Conservation (phyloP, 2,888 invertebrate genomes). For the Terebella lapidaria region DNA sequence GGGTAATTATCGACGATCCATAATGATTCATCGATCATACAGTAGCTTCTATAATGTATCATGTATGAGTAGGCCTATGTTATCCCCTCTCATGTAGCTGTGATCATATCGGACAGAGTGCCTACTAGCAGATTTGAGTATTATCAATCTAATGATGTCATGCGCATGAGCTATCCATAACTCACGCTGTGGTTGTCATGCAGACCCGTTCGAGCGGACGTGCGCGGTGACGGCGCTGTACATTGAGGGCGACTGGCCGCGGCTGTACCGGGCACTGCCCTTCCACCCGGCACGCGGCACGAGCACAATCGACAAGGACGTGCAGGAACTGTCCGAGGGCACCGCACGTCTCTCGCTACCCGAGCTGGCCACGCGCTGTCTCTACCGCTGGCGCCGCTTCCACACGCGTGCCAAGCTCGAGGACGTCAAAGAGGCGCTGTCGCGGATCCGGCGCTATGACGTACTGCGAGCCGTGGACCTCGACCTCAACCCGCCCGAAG, state of each 20-base stretch:
- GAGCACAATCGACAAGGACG: conserved; percentile 39
- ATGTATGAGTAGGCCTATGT: too few relatives aligned
- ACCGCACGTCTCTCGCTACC: conserved; percentile 4
- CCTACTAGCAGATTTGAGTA: too few relatives aligned
- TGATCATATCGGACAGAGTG: too few relatives aligned
- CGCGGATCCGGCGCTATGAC: conserved; percentile 3
- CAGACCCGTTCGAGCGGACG: conserved; percentile 37
- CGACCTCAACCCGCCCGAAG: conserved; percentile 29
- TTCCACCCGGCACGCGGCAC: conserved; percentile 40
- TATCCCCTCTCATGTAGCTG: too few relatives aligned
- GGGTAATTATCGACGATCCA: too few relatives aligned
- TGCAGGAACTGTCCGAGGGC: conserved; percentile 19
- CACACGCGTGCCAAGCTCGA: conserved; percentile 37
- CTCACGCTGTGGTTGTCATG: too few relatives aligned
- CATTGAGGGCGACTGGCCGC: conserved; percentile 39
- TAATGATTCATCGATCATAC: too few relatives aligned
- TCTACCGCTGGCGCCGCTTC: conserved; percentile 38
- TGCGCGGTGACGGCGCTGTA: conserved; percentile 30
- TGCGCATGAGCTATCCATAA: too few relatives aligned
- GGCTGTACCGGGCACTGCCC: conserved; percentile 38
- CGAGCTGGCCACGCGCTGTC: conserved; percentile 22
- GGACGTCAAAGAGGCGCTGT: conserved; percentile 27
- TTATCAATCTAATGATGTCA: too few relatives aligned
- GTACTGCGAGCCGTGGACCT: conserved; percentile 6
- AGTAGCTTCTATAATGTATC: too few relatives aligned